Evolutionary conservation across 2,888 invertebrate genomes (phyloP).

Genomic region (Drosophila prolongata): DNA sequence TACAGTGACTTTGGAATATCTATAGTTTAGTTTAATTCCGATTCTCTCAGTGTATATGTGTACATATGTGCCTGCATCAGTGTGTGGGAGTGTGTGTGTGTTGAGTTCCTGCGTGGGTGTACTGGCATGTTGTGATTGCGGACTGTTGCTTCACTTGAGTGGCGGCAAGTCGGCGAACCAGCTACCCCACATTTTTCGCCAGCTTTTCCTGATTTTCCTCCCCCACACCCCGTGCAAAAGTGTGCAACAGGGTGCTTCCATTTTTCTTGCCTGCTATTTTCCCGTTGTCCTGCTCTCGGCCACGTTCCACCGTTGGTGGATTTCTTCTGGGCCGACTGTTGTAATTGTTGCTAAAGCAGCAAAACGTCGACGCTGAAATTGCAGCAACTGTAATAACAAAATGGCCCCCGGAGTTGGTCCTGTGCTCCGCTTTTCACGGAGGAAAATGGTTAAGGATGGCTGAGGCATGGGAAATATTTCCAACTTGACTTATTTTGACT

Average conservation of each 20-base stretch:
- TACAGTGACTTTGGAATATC: too few relatives aligned
- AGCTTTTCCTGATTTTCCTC: background rate
- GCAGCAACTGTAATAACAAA: constrained; percentile 78
- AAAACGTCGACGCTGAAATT: constrained; percentile 65
- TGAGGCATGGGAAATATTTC: constrained; percentile 64
- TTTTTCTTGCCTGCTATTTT: constrained; percentile 46
- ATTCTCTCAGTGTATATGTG: background rate
- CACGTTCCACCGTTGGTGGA: constrained; percentile 27
- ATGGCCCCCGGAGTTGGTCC: constrained; percentile 76
- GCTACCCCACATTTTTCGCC: constrained; percentile 14
- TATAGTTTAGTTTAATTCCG: too few relatives aligned
- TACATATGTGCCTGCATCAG: background rate
- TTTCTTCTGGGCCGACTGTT: constrained; percentile 36
- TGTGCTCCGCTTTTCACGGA: constrained; percentile 34
- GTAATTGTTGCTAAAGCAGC: constrained; percentile 73
- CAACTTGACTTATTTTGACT: constrained; percentile 78
- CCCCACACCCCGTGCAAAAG: background rate
- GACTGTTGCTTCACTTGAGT: constrained; percentile 70
- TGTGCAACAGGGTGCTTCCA: constrained; percentile 60
- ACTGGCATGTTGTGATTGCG: constrained; percentile 68
- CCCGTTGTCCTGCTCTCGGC: constrained; percentile 22
- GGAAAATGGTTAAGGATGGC: constrained; percentile 2
- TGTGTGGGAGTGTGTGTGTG: constrained; percentile 16
- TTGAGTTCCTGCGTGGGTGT: constrained; percentile 15
- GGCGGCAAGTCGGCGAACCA: constrained; percentile 58